Conservation (phyloP, 2,888 invertebrate genomes). For the Stegophylla sp. region DNA sequence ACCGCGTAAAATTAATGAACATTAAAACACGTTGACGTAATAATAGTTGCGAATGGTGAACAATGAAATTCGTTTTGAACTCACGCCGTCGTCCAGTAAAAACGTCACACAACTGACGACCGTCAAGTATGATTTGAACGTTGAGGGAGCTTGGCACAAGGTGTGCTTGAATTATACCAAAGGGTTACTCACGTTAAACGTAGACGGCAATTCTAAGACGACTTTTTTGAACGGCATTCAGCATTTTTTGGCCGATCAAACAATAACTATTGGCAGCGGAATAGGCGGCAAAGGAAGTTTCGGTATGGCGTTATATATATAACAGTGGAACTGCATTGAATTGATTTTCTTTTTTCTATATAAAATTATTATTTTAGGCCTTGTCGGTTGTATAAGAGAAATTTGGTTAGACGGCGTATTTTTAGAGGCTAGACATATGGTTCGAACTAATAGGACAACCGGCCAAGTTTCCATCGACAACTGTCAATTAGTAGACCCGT, state of each 20-base stretch:
- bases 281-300: slow-evolving; percentile 69
- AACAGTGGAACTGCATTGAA: slow-evolving; percentile 3
- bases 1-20: neutral
- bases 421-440: slow-evolving; percentile 81
- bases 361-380: slow-evolving; percentile 68
- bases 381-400: slow-evolving; percentile 91
- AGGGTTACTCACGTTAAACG: slow-evolving; percentile 51
- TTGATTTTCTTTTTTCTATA: neutral
- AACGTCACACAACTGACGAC: slow-evolving; percentile 79
- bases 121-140: slow-evolving; percentile 76
- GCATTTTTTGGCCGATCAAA: slow-evolving; percentile 54
- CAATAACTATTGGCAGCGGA: slow-evolving; percentile 80
- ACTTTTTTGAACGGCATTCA: slow-evolving; percentile 51
- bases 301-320: slow-evolving; percentile 61
- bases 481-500: slow-evolving; percentile 88
- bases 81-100: slow-evolving; percentile 76
- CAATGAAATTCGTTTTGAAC: slow-evolving; percentile 84
- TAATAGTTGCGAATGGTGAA: slow-evolving; percentile 82
- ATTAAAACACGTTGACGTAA: slow-evolving; percentile 59
- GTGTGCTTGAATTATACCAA: slow-evolving; percentile 50
- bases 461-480: slow-evolving; percentile 90
- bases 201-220: slow-evolving; percentile 48
- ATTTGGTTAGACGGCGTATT: slow-evolving; percentile 82
- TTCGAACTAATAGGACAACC: slow-evolving; percentile 82
- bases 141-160: slow-evolving; percentile 78